Conservation (phyloP, 2,888 invertebrate genomes). For the Ashinkailepas kermadecensis region DNA sequence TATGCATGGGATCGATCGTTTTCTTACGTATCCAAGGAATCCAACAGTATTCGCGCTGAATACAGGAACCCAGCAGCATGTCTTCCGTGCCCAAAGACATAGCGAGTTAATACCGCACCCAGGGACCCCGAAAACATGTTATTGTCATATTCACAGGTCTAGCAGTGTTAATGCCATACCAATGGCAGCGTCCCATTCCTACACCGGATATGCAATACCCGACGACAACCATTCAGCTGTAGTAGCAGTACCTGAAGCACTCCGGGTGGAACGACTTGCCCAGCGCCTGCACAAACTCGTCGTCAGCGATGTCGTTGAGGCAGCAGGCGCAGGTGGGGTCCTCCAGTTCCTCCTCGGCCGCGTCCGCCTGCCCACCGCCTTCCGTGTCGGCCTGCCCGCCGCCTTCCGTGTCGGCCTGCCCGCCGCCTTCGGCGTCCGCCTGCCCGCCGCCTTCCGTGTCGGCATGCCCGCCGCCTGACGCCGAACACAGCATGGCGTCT, state of each 20-base stretch:
- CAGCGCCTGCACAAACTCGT: slow-evolving; percentile 71
- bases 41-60: too few relatives aligned
- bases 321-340: slow-evolving; percentile 59
- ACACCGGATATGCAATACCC: too few relatives aligned
- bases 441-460: not conserved
- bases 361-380: not conserved
- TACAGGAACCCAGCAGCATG: too few relatives aligned
- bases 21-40: too few relatives aligned
- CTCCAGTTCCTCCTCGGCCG: slow-evolving; percentile 31
- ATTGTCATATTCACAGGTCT: too few relatives aligned
- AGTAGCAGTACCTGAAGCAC: slow-evolving; percentile 61
- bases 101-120: too few relatives aligned
- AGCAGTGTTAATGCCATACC: too few relatives aligned
- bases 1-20: too few relatives aligned
- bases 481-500: not conserved
- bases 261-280: slow-evolving; percentile 82
- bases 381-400: not conserved
- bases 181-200: too few relatives aligned
- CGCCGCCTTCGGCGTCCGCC: not conserved
- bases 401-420: not conserved
- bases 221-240: not conserved
- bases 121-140: too few relatives aligned
- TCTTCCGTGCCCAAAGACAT: too few relatives aligned
- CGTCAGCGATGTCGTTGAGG: slow-evolving; percentile 62
- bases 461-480: not conserved